Evolutionary conservation across 2,797 vertebrate species (phyloP).

Genomic region (Molossus alvarezi): DNA sequence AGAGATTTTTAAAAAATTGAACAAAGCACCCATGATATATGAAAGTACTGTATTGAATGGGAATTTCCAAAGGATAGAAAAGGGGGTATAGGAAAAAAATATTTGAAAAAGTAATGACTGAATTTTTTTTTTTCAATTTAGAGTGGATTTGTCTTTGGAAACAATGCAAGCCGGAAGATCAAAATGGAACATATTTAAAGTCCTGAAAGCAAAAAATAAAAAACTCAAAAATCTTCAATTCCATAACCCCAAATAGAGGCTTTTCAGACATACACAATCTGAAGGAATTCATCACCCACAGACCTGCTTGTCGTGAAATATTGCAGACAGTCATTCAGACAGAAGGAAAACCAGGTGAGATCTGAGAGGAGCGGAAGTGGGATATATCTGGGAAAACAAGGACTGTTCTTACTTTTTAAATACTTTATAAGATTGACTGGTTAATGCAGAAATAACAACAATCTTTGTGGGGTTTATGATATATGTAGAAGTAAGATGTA

Average conservation of each 20-base stretch:
- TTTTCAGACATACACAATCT: background rate
- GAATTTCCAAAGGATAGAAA: background rate
- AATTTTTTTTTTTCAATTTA: background rate
- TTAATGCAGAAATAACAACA: background rate
- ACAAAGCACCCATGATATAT: background rate
- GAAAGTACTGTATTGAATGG: background rate
- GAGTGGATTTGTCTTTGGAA: background rate
- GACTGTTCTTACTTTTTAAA: constrained; percentile 5
- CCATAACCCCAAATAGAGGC: background rate
- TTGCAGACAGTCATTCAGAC: background rate
- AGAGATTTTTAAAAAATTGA: background rate
- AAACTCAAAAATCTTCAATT: constrained; percentile 30
- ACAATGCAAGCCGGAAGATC: background rate
- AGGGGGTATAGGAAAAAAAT: background rate
- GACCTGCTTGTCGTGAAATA: background rate
- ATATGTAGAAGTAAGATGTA: constrained; percentile 12
- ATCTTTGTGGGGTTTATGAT: background rate
- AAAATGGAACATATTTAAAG: background rate
- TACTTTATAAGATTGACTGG: background rate
- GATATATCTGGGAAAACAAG: background rate
- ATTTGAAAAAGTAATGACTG: background rate
- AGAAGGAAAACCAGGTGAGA: constrained; percentile 36
- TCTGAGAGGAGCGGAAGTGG: background rate
- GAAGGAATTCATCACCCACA: background rate
- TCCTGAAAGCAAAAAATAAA: background rate